A percentile compares a stretch with the other conserved stretches of the same genome.
These are phyloP conservation scores for Diaperis boleti DNA, from an alignment of 2,888 invertebrate species.

Conservation along the genomic window DNA sequence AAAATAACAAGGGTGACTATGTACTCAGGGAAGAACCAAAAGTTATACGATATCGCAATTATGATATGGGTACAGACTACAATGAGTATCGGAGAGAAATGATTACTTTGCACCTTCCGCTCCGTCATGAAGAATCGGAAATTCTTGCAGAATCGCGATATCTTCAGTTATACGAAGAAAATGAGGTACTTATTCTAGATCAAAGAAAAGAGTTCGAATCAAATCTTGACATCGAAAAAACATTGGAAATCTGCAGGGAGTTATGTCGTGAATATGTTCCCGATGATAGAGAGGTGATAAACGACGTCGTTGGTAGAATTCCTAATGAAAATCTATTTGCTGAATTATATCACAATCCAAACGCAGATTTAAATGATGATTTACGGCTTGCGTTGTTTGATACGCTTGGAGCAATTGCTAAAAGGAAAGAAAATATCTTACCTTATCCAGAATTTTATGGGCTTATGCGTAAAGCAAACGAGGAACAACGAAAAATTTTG, in stretches of 20 bases:
- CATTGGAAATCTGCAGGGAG: constrained; percentile 62
- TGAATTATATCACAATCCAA: too few species aligned
- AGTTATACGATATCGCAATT: constrained; percentile 60
- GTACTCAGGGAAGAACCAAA: constrained; percentile 49
- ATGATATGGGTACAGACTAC: constrained; percentile 56
- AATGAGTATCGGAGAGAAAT: constrained; percentile 60
- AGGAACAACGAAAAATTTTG: neutral
- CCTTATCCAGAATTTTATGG: neutral
- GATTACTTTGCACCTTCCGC: constrained; percentile 60
- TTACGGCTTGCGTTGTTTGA: too few species aligned
- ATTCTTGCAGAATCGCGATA: neutral
- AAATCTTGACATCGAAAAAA: constrained; percentile 56
- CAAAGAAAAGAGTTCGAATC: constrained; percentile 54
- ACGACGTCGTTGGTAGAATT: too few species aligned
- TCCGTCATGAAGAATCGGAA: constrained; percentile 41
- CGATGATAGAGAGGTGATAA: constrained; percentile 38
- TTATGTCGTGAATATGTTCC: constrained; percentile 45
- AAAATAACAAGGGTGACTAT: constrained; percentile 37
- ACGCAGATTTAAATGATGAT: too few species aligned
- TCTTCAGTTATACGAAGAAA: neutral
- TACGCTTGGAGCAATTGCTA: too few species aligned
- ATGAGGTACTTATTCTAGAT: neutral
- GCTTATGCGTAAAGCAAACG: neutral
- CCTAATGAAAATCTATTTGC: too few species aligned
- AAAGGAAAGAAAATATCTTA: neutral